These are phyloP conservation scores for Equus przewalskii DNA, from an alignment of 2,113 vertebrate species.

Conservation along the genomic window DNA sequence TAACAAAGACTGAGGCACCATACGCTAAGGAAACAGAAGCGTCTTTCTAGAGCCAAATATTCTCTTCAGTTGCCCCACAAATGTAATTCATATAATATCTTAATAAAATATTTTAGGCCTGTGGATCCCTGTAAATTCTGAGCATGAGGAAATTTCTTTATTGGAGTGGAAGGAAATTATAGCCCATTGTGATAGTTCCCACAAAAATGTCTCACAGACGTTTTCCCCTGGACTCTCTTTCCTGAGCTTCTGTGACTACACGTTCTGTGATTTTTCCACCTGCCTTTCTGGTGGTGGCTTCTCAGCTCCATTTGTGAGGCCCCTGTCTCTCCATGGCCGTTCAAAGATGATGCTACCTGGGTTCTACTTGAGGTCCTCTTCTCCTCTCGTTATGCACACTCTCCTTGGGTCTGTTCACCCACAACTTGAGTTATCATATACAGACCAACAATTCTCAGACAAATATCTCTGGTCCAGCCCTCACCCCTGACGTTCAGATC, in stretches of 20 bases:
- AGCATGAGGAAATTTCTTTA: not conserved
- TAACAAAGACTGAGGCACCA: not conserved
- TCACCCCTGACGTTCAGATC: not conserved
- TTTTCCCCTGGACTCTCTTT: not conserved
- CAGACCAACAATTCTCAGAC: not conserved
- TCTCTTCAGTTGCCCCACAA: constrained; percentile 3
- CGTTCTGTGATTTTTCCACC: not conserved
- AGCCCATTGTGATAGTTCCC: not conserved
- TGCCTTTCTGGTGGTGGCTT: not conserved
- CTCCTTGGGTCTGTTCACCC: not conserved
- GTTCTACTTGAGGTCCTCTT: not conserved
- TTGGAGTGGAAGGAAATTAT: constrained; percentile 8
- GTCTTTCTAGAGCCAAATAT: not conserved
- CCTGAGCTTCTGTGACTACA: not conserved
- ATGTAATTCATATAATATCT: not conserved
- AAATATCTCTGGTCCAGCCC: not conserved
- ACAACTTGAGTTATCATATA: not conserved
- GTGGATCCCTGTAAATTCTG: not conserved
- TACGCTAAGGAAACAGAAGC: not conserved
- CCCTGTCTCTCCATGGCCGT: not conserved
- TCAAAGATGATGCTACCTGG: not conserved
- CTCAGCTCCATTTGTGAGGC: not conserved
- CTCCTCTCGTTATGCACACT: not conserved
- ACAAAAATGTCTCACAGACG: not conserved
- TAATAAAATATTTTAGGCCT: constrained; percentile 37